Conservation (phyloP, 2,888 invertebrate genomes). For the Geophilus truncorum region DNA sequence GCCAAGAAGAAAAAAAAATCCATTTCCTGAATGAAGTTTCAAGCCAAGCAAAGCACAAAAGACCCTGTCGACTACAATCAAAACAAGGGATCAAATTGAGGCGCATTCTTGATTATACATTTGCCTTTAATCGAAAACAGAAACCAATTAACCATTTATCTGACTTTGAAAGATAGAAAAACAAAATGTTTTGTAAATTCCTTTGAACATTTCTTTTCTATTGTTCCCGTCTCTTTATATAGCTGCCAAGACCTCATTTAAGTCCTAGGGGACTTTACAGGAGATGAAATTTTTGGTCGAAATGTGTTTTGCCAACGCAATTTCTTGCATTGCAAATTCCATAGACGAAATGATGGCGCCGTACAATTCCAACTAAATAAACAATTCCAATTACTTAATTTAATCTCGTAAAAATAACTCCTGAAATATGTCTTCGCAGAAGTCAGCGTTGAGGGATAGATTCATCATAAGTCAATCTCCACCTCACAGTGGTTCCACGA, state of each 20-base stretch:
- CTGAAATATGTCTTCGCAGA: not conserved
- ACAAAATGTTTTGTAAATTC: not conserved
- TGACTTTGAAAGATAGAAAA: not conserved
- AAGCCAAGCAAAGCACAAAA: constrained; percentile 13
- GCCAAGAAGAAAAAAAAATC: not conserved
- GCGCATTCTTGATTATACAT: not conserved
- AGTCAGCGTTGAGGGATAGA: not conserved
- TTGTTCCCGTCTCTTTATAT: constrained; percentile 14
- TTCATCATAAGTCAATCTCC: constrained; percentile 10
- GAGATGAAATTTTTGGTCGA: not conserved
- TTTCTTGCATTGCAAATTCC: not conserved
- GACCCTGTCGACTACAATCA: constrained; percentile 1
- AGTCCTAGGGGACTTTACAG: not conserved
- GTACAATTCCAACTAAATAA: not conserved
- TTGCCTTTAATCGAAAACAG: not conserved
- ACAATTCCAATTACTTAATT: not conserved
- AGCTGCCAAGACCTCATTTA: constrained; percentile 24
- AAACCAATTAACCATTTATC: not conserved
- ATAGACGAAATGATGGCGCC: not conserved
- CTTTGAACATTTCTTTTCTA: not conserved
- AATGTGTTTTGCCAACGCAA: not conserved
- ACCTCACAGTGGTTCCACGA: constrained; percentile 17
- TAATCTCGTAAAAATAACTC: not conserved
- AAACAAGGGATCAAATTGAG: constrained; percentile 6
- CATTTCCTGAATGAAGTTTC: constrained; percentile 19